These are phyloP conservation scores for Synergus japonicus DNA, from an alignment of 2,888 invertebrate genomes.

Conservation along the genomic window DNA sequence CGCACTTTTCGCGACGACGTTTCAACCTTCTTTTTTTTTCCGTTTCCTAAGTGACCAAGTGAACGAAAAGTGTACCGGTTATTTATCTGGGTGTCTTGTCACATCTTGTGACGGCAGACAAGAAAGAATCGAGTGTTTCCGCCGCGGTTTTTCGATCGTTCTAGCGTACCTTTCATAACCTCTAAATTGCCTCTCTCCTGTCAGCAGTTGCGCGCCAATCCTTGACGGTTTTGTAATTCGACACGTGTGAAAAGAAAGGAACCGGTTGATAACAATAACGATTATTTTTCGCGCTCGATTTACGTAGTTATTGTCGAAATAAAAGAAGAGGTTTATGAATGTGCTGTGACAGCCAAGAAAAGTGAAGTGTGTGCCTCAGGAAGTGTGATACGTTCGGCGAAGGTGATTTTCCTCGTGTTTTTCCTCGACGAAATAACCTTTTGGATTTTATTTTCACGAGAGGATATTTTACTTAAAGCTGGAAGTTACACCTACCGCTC, in stretches of 20 bases:
- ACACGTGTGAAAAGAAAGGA: conserved; percentile 24
- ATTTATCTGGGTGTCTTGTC: not conserved
- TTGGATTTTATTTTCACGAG: conserved; percentile 17
- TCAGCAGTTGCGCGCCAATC: conserved; percentile 57
- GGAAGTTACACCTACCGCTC: conserved; percentile 43
- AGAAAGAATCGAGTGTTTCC: not conserved
- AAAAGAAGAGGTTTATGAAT: conserved; percentile 6
- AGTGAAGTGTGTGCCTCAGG: conserved; percentile 33
- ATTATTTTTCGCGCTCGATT: conserved; percentile 41
- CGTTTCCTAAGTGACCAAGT: conserved; percentile 20
- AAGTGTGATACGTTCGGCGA: conserved; percentile 12
- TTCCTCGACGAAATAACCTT: conserved; percentile 10
- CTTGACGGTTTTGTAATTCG: conserved; percentile 42
- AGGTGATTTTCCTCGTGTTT: not conserved
- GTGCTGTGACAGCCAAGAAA: conserved; percentile 11
- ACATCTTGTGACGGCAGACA: not conserved
- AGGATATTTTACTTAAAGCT: conserved; percentile 23
- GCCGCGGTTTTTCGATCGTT: conserved; percentile 49
- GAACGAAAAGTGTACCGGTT: not conserved
- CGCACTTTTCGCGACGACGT: conserved; percentile 59
- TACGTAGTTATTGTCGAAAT: not conserved
- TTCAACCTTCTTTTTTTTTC: conserved; percentile 28
- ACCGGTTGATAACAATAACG: conserved; percentile 50
- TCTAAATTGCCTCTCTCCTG: conserved; percentile 62
- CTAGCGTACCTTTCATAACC: conserved; percentile 60